Evolutionary conservation across 1,140 invertebrate genomes (phyloP).

Genomic region (Anastrepha obliqua): DNA sequence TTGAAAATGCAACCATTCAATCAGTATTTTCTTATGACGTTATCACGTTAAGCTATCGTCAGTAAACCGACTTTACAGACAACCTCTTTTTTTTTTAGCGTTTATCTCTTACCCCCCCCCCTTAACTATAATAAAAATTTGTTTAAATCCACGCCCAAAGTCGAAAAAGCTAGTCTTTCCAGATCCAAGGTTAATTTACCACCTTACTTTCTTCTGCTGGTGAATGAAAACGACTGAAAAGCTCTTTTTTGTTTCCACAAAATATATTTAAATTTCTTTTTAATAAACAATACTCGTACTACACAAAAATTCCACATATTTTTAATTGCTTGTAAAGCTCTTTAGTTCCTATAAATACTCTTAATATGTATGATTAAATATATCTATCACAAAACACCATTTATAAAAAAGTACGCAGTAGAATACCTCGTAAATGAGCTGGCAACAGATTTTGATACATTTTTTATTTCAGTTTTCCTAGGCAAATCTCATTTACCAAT

Average conservation of each 20-base stretch:
- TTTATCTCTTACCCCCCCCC: no score
- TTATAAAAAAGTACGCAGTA: conserved; percentile 47
- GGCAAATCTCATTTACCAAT: background rate
- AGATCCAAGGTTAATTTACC: no score
- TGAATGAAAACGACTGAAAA: background rate
- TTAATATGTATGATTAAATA: conserved; percentile 37
- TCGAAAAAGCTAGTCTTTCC: no score
- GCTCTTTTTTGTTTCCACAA: conserved; percentile 1
- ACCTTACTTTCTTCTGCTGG: no score
- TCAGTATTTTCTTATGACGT: no score
- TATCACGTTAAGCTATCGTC: no score
- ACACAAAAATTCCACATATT: conserved; percentile 49
- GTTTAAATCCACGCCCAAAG: no score
- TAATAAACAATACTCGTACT: conserved; percentile 46
- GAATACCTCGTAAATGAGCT: conserved; percentile 45
- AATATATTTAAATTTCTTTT: background rate
- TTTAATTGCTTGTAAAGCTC: conserved; percentile 44
- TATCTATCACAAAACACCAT: conserved; percentile 45
- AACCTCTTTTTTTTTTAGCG: no score
- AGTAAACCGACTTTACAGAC: no score
- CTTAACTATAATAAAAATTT: no score
- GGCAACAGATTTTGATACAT: background rate
- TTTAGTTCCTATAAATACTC: conserved; percentile 24
- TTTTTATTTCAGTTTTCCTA: background rate
- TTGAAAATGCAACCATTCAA: no score